phyloP scores from a whole-genome alignment of 2,113 vertebrate species.

The Platichthys stellatus region DNA sequence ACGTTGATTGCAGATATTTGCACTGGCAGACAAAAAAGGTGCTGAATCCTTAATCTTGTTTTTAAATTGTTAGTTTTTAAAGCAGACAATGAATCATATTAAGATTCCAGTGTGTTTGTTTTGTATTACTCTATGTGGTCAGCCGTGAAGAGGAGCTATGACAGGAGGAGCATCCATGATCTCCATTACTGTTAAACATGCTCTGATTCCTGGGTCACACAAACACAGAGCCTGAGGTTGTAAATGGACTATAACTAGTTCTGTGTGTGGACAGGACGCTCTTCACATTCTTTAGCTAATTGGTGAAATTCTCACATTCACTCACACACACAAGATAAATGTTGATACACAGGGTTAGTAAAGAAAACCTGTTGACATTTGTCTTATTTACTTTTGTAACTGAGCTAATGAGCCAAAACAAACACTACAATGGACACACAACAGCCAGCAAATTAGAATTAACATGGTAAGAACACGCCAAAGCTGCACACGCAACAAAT shows the following conservation, averaged over 20 bases:
- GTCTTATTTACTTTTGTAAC: not conserved
- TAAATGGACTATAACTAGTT: slow-evolving; percentile 16
- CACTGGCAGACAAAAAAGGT: not conserved
- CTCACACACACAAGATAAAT: not conserved
- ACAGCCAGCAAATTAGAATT: no score
- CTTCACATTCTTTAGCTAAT: slow-evolving; percentile 53
- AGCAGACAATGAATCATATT: not conserved
- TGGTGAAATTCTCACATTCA: slow-evolving; percentile 40
- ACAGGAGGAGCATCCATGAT: not conserved
- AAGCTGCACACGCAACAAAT: no score
- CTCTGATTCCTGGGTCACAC: slow-evolving; percentile 17
- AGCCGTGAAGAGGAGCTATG: no score
- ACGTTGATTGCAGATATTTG: no score
- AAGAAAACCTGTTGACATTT: not conserved
- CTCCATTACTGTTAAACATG: slow-evolving; percentile 6
- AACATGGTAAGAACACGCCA: no score
- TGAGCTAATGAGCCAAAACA: no score
- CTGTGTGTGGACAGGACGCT: slow-evolving; percentile 47
- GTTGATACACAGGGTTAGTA: not conserved
- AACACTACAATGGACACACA: not conserved
- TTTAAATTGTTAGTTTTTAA: not conserved
- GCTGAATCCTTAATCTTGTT: no score
- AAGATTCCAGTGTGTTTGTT: no score
- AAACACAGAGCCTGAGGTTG: slow-evolving; percentile 33
- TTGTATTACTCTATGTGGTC: no score